Evolutionary conservation across 2,797 vertebrate genomes (phyloP).

Genomic region (Crax fasciolata): DNA sequence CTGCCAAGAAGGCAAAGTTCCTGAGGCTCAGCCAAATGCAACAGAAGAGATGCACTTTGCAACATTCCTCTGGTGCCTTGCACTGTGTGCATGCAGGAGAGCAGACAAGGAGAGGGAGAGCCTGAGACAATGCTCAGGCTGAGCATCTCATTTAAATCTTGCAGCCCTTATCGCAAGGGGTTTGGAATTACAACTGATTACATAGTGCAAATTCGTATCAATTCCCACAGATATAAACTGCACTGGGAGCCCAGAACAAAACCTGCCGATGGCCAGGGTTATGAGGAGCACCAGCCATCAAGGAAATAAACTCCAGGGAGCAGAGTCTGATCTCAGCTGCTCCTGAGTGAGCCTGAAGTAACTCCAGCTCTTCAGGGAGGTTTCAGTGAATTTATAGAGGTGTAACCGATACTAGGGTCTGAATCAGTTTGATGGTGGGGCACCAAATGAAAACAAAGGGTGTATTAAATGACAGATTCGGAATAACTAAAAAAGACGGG

Average conservation of each 20-base stretch:
- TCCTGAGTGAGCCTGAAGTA: neutral
- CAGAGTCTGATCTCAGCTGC: neutral
- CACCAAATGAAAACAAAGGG: neutral
- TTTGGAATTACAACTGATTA: neutral
- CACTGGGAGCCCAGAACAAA: neutral
- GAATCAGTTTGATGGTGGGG: neutral
- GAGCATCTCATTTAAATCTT: neutral
- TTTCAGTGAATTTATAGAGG: neutral
- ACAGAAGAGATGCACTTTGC: rapidly evolving
- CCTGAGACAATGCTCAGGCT: rapidly evolving
- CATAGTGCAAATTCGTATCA: neutral
- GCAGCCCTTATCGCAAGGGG: neutral
- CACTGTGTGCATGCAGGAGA: rapidly evolving
- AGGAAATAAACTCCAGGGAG: neutral
- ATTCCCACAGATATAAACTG: constrained; percentile 22
- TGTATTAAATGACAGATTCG: neutral
- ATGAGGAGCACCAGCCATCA: neutral
- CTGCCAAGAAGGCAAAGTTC: constrained; percentile 67
- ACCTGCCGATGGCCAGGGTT: rapidly evolving
- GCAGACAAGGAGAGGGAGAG: rapidly evolving
- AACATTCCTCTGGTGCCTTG: rapidly evolving
- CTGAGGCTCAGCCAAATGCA: constrained; percentile 5
- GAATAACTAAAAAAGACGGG: neutral
- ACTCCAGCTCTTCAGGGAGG: constrained; percentile 3
- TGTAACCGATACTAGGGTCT: neutral